A percentile compares a stretch with the other conserved stretches of the same genome.
Evolutionary conservation across 2,113 vertebrate species (phyloP).

Genomic region (Tragelaphus imberbis): DNA sequence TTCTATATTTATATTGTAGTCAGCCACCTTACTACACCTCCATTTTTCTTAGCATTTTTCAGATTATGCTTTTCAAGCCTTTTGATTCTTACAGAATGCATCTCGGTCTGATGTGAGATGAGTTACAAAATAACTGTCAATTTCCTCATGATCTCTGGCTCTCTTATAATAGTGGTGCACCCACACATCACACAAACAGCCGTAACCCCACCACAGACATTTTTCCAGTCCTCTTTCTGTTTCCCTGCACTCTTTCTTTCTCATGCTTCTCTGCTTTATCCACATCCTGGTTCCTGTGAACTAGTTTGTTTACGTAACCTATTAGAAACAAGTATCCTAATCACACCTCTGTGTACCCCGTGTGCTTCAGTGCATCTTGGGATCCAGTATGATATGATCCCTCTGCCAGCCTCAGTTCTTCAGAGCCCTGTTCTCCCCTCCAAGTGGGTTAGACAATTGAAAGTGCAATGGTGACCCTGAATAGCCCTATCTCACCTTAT

Average conservation of each 20-base stretch:
- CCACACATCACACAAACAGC: not conserved
- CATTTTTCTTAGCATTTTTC: not conserved
- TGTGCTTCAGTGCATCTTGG: not conserved
- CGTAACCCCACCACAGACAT: not conserved
- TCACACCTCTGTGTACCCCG: accelerated
- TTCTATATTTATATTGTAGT: not conserved
- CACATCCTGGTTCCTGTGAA: not conserved
- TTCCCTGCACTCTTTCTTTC: not conserved
- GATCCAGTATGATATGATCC: not conserved
- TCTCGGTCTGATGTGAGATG: not conserved
- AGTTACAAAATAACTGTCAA: not conserved
- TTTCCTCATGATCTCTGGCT: not conserved
- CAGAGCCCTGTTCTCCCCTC: not conserved
- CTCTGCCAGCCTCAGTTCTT: not conserved
- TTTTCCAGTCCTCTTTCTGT: not conserved
- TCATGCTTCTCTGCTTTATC: not conserved
- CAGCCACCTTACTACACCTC: not conserved
- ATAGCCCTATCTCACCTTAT: not conserved
- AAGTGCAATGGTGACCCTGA: not conserved
- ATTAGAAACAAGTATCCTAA: not conserved
- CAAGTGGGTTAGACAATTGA: not conserved
- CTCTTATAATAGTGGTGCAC: not conserved
- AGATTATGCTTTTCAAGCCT: not conserved
- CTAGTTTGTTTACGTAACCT: not conserved
- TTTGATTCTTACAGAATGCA: not conserved